Evolutionary conservation across 2,797 vertebrate species (phyloP), one percentile per base, ranked within the genome.

Genomic region (Moxostoma hubbsi): DNA sequence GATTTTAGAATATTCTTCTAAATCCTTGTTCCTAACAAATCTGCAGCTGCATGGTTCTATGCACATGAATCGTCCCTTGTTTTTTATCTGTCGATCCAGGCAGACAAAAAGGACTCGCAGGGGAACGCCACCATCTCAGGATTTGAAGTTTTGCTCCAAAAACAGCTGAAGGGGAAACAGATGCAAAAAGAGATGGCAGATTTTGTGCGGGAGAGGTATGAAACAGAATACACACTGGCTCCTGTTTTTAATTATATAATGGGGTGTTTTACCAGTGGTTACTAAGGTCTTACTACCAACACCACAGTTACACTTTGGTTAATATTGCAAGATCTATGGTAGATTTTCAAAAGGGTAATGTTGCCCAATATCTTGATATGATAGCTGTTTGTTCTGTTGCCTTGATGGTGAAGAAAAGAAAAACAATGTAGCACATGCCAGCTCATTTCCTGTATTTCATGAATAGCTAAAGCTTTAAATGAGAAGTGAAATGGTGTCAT

Each of bases 131-230:
- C 89, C 0, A 88, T 98, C 85, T 94, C 97, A 0, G 98, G 98
- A 36, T 99, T 99, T 79, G 97, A 99, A 87, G 95, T 99, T 66
- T 88, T 99, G 84, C 94, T 99, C 53, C 97, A 98, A 81, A 99
- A 99, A 83, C 98, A 99, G 82, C 93, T 98, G 81, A 99, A 98
- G 90, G 97, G 97, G 82, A 98, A 98, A 83, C 97, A 99, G 89
- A 99, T 98, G 96, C 97, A 98, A 91, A 99, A 98, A 84, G 98
- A 99, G 88, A 99, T 99, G 97, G 97, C 98, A 0, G 97, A 98
- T 85, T 99, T 99, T 84, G 87, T 98, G 83, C 92, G 97, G 85
- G 97, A 99, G 89, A 97, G 98, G 98, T 99, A 92, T 24, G 9
- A 3, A 24, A 65, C 10, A 9, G 18, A 18, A 16, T 18, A 50